These are phyloP conservation scores for Lordiphosa stackelbergi DNA, from an alignment of 1,140 invertebrate species.

Conservation along the genomic window DNA sequence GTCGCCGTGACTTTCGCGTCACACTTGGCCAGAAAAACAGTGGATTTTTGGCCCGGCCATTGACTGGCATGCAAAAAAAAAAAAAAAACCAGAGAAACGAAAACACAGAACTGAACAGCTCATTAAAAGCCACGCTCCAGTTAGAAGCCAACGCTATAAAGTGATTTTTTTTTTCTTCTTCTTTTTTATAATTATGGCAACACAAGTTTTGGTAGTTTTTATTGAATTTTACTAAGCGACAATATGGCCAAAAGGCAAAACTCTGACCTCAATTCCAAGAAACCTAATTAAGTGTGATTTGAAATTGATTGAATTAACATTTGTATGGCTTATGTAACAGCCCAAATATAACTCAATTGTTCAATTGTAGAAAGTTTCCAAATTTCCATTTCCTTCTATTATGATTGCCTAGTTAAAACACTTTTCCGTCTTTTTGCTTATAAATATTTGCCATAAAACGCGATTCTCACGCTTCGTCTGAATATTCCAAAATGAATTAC, in stretches of 20 bases:
- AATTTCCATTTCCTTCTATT: slow-evolving; percentile 10
- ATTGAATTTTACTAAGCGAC: slow-evolving; percentile 22
- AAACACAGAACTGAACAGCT: slow-evolving; percentile 22
- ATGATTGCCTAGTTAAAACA: slow-evolving; percentile 18
- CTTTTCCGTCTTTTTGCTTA: slow-evolving; percentile 30
- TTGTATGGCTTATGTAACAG: slow-evolving; percentile 4
- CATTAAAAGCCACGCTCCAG: slow-evolving; percentile 64
- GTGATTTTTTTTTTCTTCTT: slow-evolving; percentile 17
- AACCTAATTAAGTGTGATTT: slow-evolving; percentile 27
- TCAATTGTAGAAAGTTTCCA: slow-evolving; percentile 33
- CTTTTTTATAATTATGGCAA: slow-evolving; percentile 39
- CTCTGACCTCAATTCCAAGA: slow-evolving; percentile 9
- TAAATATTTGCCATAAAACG: slow-evolving; percentile 36
- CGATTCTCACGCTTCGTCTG: slow-evolving; percentile 55
- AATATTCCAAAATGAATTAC: slow-evolving; percentile 65
- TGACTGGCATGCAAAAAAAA: slow-evolving; percentile 28
- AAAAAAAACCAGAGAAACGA: slow-evolving; percentile 14
- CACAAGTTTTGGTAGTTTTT: slow-evolving; percentile 18
- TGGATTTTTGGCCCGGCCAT: slow-evolving; percentile 27
- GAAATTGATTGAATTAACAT: slow-evolving; percentile 32
- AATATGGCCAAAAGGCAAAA: slow-evolving; percentile 22
- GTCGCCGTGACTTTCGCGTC: slow-evolving; percentile 65
- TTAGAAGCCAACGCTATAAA: slow-evolving; percentile 43
- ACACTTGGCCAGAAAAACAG: slow-evolving; percentile 53
- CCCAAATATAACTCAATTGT: slow-evolving; percentile 13